These are phyloP conservation scores for Chelmon rostratus DNA, from an alignment of 2,797 vertebrate genomes.

Conservation along the genomic window DNA sequence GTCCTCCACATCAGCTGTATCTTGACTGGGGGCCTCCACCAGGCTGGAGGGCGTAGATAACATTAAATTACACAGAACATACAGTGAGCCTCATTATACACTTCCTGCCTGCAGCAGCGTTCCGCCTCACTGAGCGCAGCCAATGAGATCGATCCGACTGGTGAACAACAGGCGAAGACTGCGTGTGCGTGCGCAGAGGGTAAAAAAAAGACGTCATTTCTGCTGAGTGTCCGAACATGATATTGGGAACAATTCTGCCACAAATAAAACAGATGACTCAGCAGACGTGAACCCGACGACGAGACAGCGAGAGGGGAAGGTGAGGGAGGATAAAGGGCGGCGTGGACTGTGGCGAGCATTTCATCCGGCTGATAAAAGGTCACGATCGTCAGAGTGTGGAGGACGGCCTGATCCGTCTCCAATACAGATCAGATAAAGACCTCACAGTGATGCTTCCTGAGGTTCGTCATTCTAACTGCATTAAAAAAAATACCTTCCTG, in stretches of 20 bases:
- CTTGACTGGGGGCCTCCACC: neutral
- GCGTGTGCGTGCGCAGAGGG: slow-evolving; percentile 1
- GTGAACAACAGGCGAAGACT: slow-evolving; percentile 18
- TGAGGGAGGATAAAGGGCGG: slow-evolving; percentile 38
- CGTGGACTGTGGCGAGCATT: slow-evolving; percentile 22
- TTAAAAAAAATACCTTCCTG: neutral
- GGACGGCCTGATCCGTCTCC: slow-evolving; percentile 17
- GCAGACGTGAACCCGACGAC: slow-evolving; percentile 46
- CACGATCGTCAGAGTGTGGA: neutral
- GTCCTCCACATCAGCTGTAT: slow-evolving; percentile 14
- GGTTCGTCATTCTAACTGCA: neutral
- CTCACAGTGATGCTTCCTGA: neutral
- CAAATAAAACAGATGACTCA: slow-evolving; percentile 79
- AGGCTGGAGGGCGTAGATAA: slow-evolving; percentile 16
- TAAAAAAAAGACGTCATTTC: slow-evolving; percentile 38
- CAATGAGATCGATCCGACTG: slow-evolving; percentile 31
- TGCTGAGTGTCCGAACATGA: slow-evolving; percentile 82
- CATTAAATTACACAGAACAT: slow-evolving; percentile 35
- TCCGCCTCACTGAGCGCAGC: slow-evolving; percentile 27
- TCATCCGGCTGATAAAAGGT: slow-evolving; percentile 44
- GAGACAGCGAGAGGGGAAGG: neutral
- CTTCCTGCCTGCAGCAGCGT: slow-evolving; percentile 19
- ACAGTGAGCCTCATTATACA: slow-evolving; percentile 36
- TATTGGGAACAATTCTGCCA: slow-evolving; percentile 70
- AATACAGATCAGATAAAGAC: slow-evolving; percentile 1